Percentiles rank a stretch among this genome's conserved stretches.
Conservation (phyloP, 2,888 invertebrate genomes). For the Rhorus exstirpatorius region DNA sequence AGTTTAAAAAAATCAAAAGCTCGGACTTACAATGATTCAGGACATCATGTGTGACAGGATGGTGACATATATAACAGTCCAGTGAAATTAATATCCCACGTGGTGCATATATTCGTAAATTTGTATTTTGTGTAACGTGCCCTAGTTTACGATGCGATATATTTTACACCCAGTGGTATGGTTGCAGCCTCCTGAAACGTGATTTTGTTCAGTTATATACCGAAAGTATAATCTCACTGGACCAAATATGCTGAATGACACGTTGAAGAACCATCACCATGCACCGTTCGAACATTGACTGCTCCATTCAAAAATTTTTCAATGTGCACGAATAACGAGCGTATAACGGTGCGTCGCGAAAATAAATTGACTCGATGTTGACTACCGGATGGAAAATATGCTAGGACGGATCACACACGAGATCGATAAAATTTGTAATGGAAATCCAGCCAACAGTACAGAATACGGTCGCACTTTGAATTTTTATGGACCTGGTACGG, state of each 20-base stretch:
- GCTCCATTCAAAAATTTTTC: slow-evolving; percentile 16
- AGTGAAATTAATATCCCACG: neutral
- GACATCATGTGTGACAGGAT: too few species aligned
- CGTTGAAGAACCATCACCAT: neutral
- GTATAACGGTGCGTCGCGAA: neutral
- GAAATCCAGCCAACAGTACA: neutral
- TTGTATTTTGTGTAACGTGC: neutral
- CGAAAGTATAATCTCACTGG: neutral
- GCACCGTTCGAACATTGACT: neutral
- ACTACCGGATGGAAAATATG: slow-evolving; percentile 16
- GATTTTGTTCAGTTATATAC: slow-evolving; percentile 3
- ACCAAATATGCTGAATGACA: slow-evolving; percentile 13
- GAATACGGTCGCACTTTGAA: neutral
- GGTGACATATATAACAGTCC: neutral
- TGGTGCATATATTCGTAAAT: slow-evolving; percentile 14
- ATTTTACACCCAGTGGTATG: slow-evolving; percentile 8
- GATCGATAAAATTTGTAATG: slow-evolving; percentile 11
- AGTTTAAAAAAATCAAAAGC: too few species aligned
- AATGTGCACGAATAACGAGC: neutral
- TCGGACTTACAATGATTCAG: too few species aligned
- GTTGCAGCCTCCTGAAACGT: slow-evolving; percentile 32
- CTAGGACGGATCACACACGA: neutral
- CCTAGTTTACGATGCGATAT: neutral
- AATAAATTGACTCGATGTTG: neutral
- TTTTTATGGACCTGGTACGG: neutral